Conservation (phyloP, 1,140 invertebrate species). For the Maniola jurtina region DNA sequence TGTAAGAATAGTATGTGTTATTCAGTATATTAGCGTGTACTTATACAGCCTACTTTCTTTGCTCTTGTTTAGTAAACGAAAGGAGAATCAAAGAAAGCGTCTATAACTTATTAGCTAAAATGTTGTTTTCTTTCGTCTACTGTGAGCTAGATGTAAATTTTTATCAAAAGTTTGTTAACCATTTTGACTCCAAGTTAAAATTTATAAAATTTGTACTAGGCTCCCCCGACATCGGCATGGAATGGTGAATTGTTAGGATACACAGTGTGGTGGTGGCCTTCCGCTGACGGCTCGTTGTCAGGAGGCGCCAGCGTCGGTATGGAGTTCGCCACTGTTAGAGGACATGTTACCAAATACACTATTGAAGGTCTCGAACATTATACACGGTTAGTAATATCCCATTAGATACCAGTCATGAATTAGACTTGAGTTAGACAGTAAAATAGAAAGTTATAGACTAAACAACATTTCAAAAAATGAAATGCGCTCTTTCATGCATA, state of each 20-base stretch:
- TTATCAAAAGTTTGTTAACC: not conserved
- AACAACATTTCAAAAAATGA: no score
- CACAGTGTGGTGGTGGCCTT: constrained; percentile 80
- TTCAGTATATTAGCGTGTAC: no score
- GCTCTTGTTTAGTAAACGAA: no score
- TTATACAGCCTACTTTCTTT: no score
- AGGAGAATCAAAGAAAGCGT: no score
- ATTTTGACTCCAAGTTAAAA: not conserved
- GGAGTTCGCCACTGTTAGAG: constrained; percentile 70
- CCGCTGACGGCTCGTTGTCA: constrained; percentile 54
- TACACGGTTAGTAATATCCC: constrained; percentile 48
- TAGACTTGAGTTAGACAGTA: not conserved
- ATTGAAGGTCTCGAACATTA: constrained; percentile 71
- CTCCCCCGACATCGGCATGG: constrained; percentile 87
- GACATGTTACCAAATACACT: constrained; percentile 64
- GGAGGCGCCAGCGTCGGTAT: constrained; percentile 63
- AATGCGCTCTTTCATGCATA: no score
- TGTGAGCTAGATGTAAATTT: not conserved
- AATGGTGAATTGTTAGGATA: constrained; percentile 93
- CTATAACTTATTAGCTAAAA: no score
- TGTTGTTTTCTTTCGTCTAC: no score
- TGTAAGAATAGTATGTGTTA: no score
- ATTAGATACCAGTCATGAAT: not conserved
- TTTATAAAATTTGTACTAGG: constrained; percentile 36
- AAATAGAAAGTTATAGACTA: no score